Evolutionary conservation across 2,113 vertebrate genomes (phyloP), one percentile per base, ranked within the genome.

Genomic region (Bos javanicus): DNA sequence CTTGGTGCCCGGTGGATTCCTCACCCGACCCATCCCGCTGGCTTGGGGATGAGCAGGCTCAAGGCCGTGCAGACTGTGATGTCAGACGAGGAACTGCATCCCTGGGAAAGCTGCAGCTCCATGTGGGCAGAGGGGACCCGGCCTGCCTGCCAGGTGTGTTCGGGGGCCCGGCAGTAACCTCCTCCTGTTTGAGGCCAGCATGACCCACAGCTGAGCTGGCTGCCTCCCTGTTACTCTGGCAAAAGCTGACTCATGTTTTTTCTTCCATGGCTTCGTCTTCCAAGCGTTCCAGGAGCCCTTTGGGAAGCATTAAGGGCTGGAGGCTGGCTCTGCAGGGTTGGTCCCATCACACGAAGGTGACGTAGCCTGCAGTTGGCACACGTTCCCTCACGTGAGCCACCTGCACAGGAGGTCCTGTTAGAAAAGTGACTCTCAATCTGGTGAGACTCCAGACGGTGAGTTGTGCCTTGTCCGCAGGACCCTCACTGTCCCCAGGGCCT

Each of bases 21-120:
- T 64, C 19, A 23, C 46, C 13, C 7, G 0, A 2, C 6, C 10
- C 4, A 33, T n/a, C 12, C 59, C 0, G 5, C 48, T 23, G 2
- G 30, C 85, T 11, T 25, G 4, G 26, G 56, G 56, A 46, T 2
- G 2, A 48, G 59, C 17, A 5, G 17, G 85, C 59, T 33, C 36
- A 43, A 15, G 21, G 36, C 71, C 23, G 1, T 10, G 43, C 4
- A 9, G 19, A 50, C 46, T 4, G 2, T n/a, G 30, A 28, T 84
- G 52, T 54, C 62, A 28, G 87, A 56, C 4, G 10, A 43, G 10
- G 3, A 71, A 3, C 36, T 10, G 5, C 16, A 0, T 4, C 26
- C 17, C 5, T 12, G 36, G 7, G 36, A 7, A 8, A n/a, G 57
- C 57, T 4, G 46, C 46, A 21, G 48, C 30, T 81, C 85, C 1